Evolutionary conservation across 2,888 invertebrate species (phyloP), one percentile per base, ranked within the genome.

Genomic region (Diploptera punctata): DNA sequence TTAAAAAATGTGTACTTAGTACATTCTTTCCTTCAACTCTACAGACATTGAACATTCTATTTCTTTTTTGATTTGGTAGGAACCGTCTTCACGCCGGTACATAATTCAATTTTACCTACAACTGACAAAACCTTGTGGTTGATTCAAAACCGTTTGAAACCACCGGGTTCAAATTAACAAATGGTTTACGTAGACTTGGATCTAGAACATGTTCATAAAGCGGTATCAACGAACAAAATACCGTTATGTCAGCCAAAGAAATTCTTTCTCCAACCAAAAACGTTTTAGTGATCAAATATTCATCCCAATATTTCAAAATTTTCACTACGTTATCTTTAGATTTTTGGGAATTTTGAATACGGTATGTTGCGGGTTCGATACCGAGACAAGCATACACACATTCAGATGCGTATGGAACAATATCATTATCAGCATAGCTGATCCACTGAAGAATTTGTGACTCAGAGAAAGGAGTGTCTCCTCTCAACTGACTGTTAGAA

Each of bases 381-480:
- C 75, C 75, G 31, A 73, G 60, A 21, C 62, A 73, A 19, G 78
- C 75, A 68, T 80, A 76, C 21, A 80, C 72, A 79, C 79, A 80
- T 16, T 77, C 75, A 13, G 77, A 78, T 10, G 82, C 80, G 33
- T 79, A 77, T 3, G 83, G 83, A 31, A 80, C 72, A 52, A 85
- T 76, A 38, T 83, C 80, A 74, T 81, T 81, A 72, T 84, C 82
- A 3, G 82, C 80, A 67, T 80, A 80, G 71, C 76, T 80, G 65
- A 83, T 77, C 85, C 85, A 85, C 70, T 84, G 82, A 31, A 85
- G 73, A 43, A 85, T 77, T 75, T 83, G 78, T 74, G 82, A 81
- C 72, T 80, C 76, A 21, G 79, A 76, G 16, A 75, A n/a, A 71
- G 80, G 76, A 2, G 73, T 76, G n/a, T 78, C 78, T 43, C 80